Percentiles rank a stretch among this genome's conserved stretches.
phyloP scores from a whole-genome alignment of 2,797 vertebrate genomes.

The Synaphobranchus kaupii region DNA sequence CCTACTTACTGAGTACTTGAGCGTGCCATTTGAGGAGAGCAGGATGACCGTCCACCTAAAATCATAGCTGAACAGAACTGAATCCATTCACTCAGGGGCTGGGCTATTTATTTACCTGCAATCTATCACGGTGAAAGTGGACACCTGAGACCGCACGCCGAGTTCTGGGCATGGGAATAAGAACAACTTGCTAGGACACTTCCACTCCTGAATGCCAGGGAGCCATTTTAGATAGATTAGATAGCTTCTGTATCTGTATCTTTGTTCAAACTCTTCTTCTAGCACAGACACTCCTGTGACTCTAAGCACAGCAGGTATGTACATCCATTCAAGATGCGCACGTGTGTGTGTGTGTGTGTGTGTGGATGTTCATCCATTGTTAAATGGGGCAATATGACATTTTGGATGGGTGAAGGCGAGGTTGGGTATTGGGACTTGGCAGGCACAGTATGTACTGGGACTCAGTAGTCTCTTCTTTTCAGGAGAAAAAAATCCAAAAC shows the following conservation, averaged over 20 bases:
- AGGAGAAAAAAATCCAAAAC: not conserved
- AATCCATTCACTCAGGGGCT: not conserved
- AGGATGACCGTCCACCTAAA: not conserved
- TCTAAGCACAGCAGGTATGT: not conserved
- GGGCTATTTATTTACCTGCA: slow-evolving; percentile 29
- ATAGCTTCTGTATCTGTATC: not conserved
- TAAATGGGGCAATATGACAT: not conserved
- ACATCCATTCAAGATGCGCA: not conserved
- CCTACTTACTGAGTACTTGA: not conserved
- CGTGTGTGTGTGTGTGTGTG: not conserved
- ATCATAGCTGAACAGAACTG: not conserved
- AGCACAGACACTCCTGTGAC: not conserved
- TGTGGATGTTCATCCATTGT: not conserved
- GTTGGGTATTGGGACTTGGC: not conserved
- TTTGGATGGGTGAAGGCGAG: not conserved
- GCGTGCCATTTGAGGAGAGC: not conserved
- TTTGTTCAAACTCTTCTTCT: not conserved
- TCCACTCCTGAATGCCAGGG: not conserved
- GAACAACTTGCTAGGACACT: not conserved
- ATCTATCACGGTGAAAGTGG: not conserved
- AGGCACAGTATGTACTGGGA: slow-evolving; percentile 2
- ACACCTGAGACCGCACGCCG: slow-evolving; percentile 9
- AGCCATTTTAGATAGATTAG: not conserved
- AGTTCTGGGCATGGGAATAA: not conserved
- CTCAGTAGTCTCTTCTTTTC: not conserved